Evolutionary conservation across 2,888 invertebrate species (phyloP).

Genomic region (Stenodema calcarata): DNA sequence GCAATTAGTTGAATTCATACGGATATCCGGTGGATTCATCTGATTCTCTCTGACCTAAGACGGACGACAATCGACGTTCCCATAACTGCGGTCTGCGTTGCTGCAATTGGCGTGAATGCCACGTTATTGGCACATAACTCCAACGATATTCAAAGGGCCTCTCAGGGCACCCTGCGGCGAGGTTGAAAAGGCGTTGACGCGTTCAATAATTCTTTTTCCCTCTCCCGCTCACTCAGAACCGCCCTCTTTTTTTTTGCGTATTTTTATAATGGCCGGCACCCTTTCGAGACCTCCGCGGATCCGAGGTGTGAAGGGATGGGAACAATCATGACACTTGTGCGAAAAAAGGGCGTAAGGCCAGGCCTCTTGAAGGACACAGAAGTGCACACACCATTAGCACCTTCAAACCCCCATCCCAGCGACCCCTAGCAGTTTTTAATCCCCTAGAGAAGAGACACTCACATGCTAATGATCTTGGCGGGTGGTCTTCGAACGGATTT

Average conservation of each 20-base stretch:
- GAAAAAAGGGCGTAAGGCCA: neutral
- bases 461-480: neutral
- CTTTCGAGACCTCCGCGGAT: neutral
- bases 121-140: neutral
- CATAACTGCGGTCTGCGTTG: neutral
- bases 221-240: neutral
- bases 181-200: neutral
- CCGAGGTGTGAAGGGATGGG: conserved; percentile 1
- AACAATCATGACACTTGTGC: conserved; percentile 33
- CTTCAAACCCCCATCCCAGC: conserved; percentile 8
- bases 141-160: neutral
- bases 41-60: no score
- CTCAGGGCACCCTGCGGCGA: neutral
- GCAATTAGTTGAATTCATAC: no score
- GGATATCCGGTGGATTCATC: no score
- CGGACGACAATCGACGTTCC: no score
- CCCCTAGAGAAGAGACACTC: neutral
- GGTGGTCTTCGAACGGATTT: neutral
- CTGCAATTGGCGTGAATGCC: neutral
- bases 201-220: neutral
- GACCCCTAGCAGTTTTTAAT: neutral
- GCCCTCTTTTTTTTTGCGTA: neutral
- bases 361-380: conserved; percentile 8
- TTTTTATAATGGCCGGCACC: neutral
- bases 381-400: conserved; percentile 41